phyloP scores from a whole-genome alignment of 2,888 invertebrate species.

The Cephus nigrinus region DNA sequence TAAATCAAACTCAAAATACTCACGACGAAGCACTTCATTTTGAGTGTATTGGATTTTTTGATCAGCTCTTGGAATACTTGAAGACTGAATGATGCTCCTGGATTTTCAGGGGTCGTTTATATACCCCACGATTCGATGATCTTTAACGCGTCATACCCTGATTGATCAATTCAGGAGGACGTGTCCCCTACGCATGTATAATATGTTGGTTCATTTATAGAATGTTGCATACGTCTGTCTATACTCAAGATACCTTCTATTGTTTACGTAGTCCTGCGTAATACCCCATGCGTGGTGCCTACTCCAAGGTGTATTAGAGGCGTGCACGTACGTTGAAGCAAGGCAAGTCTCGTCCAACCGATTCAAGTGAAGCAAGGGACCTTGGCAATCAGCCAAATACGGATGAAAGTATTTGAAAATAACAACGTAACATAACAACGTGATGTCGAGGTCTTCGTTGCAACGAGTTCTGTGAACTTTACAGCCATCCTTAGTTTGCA shows the following conservation, averaged over 20 bases:
- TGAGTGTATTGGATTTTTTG: conserved; percentile 32
- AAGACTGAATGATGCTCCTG: conserved; percentile 54
- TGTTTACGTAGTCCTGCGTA: conserved; percentile 28
- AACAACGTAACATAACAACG: conserved; percentile 34
- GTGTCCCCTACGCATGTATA: conserved; percentile 13
- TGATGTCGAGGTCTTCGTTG: conserved; percentile 22
- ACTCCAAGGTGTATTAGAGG: conserved; percentile 14
- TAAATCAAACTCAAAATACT: conserved; percentile 35
- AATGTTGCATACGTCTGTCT: neutral
- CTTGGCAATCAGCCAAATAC: conserved; percentile 58
- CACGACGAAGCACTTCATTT: conserved; percentile 55
- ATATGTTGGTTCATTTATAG: neutral
- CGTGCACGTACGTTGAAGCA: conserved; percentile 12
- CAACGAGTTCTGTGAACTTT: conserved; percentile 36
- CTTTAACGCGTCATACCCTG: conserved; percentile 44
- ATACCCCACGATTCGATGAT: conserved; percentile 43
- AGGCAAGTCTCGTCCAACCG: neutral
- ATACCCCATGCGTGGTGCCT: neutral
- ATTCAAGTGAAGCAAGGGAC: conserved; percentile 43
- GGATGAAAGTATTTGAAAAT: conserved; percentile 53
- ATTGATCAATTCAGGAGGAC: conserved; percentile 53
- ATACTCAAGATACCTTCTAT: conserved; percentile 21
- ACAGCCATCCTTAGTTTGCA: neutral
- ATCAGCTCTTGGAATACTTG: conserved; percentile 36
- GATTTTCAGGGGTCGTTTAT: conserved; percentile 51